Evolutionary conservation across 2,888 invertebrate genomes (phyloP), one percentile per base, ranked within the genome.

Genomic region (Autographa pulchrina): DNA sequence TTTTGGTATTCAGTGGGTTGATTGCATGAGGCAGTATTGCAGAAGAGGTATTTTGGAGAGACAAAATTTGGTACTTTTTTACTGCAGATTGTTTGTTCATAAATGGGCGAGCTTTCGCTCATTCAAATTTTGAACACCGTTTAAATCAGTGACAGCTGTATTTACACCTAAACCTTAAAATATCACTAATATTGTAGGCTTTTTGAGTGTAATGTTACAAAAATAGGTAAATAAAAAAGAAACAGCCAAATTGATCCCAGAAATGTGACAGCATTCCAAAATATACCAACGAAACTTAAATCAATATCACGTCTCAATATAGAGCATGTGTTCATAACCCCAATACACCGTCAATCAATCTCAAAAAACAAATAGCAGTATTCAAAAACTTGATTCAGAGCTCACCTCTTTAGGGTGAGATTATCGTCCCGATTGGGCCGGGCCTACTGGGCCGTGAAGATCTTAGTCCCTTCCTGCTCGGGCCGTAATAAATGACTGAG

Each of bases 401-500:
- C 48, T 59, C 68, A 77, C 60, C 68, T 74, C 65, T 41, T 62
- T 52, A 71, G 20, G 75, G 16, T 32, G 69, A 77, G 79, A 82
- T 81, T 77, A 79, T 82, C 67, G 77, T 82, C 79, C 63, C 54
- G 67, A 79, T 74, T 67, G 68, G 68, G 54, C 18, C 31, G 32
- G 68, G 70, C 69, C 77, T 66, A 75, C 69, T 70, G 69, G 70
- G 25, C 68, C 75, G 72, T 77, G 77, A 82, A 82, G 73, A 81
- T 71, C 35, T 52, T 68, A 43, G 75, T 75, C 82, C 82, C 82
- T 79, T 82, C 81, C 70, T 70, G 62, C 68, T 62, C 70, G 66
- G 58, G 31, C 54, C 54, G 70, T 81, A 75, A 82, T 77, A 82
- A 82, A 82, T 81, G 77, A 81, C 74, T 63, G 56, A 64, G 63